Base-by-base conservation (phyloP, 2,113 vertebrate genomes). In the Hyaena hyaena region DNA sequence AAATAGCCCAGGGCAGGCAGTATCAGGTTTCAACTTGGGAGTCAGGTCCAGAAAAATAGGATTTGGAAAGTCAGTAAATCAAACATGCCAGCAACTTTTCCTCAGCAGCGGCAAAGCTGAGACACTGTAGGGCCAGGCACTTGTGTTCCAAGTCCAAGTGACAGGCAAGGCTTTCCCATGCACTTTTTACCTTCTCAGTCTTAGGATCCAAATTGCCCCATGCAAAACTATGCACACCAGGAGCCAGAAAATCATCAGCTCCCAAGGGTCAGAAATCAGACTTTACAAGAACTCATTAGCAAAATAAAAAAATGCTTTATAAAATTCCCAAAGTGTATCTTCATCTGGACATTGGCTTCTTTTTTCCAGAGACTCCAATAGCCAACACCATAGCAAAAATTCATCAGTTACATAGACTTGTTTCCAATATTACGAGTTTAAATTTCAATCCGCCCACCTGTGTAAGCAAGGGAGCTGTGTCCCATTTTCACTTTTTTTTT, bases 211-310 rank as follows among this genome's bases (percentile, higher is more conserved):
- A 83, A 81, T 3, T 45, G 91, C 84, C 35, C 31, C 33, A 14
- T 6, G 26, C 10, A 61, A 95, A 96, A 84, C 61, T 55, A 33
- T 48, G 17, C n/a, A 74, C 17, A 79, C 12, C 26, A 83, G 39
- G 26, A 15, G 26, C 19, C 21, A 87, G 68, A 97, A 96, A 68
- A 87, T 53, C 28, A 84, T 92, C 45, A 89, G 53, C 16, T 7
- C 26, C 4, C 69, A 66, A 71, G 53, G 35, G 11, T 77, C 39
- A 94, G n/a, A 92, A 66, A 89, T 71, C 65, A 76, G 58, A 97
- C 66, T 95, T 97, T 58, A 91, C 9, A 93, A 81, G 39, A 93
- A 7, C 61, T 73, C 35, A 74, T 84, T 88, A 84, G n/a, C 84
- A 94, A 88, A 95, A 82, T 58, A 11, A 26, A 80, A 91, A 86